Percentiles rank a stretch among this genome's conserved stretches.
These are phyloP conservation scores for Mongoloraphidia duomilia DNA, from an alignment of 2,888 invertebrate species.

Conservation along the genomic window DNA sequence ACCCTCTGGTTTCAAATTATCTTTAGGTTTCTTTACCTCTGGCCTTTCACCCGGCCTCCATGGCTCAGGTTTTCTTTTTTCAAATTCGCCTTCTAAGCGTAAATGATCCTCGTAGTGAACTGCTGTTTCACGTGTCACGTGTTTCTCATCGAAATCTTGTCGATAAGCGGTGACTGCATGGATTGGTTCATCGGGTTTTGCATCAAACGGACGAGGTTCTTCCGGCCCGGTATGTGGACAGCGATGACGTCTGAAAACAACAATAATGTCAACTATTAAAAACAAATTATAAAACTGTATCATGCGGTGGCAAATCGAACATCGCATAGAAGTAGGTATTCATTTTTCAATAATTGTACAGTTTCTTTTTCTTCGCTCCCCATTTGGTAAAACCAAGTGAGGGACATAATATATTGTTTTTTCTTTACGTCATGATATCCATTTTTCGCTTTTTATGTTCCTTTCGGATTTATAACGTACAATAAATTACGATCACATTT, in stretches of 20 bases:
- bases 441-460: too few species aligned
- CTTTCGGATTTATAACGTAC: too few species aligned
- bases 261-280: slow-evolving; percentile 7
- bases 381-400: too few species aligned
- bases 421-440: too few species aligned
- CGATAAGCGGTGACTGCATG: slow-evolving; percentile 40
- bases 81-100: slow-evolving; percentile 51
- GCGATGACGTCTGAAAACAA: slow-evolving; percentile 58
- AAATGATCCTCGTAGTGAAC: slow-evolving; percentile 48
- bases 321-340: too few species aligned
- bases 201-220: slow-evolving; percentile 40
- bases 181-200: slow-evolving; percentile 19
- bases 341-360: too few species aligned
- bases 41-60: slow-evolving; percentile 27
- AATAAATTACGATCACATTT: too few species aligned
- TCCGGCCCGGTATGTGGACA: slow-evolving; percentile 56
- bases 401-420: too few species aligned
- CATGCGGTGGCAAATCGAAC: too few species aligned
- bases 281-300: too few species aligned
- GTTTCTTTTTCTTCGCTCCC: too few species aligned
- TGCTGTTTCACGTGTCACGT: slow-evolving; percentile 42
- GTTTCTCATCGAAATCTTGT: slow-evolving; percentile 50
- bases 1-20: slow-evolving; percentile 28
- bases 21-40: slow-evolving; percentile 31
- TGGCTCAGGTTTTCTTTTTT: slow-evolving; percentile 34